Conservation (phyloP, 1,140 invertebrate genomes). For the Heliconius nattereri region DNA sequence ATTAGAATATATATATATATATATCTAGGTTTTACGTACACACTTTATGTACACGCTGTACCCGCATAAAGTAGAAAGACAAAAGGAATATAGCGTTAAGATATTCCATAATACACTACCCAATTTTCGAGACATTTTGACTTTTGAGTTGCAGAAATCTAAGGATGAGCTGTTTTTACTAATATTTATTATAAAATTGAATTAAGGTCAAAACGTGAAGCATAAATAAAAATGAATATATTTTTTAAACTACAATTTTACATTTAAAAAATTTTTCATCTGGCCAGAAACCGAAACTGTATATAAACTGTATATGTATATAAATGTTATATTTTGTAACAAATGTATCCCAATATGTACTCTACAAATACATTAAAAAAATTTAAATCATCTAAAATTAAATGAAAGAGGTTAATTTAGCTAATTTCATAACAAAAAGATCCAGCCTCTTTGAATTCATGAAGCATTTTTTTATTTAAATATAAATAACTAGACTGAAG, state of each 20-base stretch:
- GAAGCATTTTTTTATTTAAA: background rate
- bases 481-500: background rate
- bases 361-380: slow-evolving; percentile 45
- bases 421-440: slow-evolving; percentile 14
- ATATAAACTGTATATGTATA: slow-evolving; percentile 23
- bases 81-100: no score
- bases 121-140: no score
- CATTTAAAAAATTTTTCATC: background rate
- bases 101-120: no score
- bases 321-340: slow-evolving; percentile 49
- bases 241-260: background rate
- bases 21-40: background rate
- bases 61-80: no score
- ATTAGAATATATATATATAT: background rate
- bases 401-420: no score
- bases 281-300: slow-evolving; percentile 37
- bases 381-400: no score
- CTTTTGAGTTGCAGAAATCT: background rate
- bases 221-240: no score
- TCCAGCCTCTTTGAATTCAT: slow-evolving; percentile 15
- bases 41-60: no score
- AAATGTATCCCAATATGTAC: slow-evolving; percentile 42
- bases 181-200: background rate
- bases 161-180: background rate
- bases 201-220: background rate